Evolutionary conservation across 2,113 vertebrate species (phyloP), one percentile per base, ranked within the genome.

Genomic region (Oxyura jamaicensis): DNA sequence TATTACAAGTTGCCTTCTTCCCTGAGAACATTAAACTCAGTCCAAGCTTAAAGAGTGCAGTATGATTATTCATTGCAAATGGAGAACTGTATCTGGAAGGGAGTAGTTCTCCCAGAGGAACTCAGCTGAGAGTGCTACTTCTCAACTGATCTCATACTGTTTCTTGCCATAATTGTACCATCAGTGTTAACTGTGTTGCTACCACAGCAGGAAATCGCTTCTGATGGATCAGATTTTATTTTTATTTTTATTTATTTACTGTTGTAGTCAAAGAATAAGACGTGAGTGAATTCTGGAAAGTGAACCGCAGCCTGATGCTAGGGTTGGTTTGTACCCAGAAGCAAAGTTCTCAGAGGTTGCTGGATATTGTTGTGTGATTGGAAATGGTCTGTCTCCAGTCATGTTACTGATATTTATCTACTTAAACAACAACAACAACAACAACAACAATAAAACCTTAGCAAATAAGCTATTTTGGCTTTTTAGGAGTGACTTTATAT

Each of bases 401-500:
- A 53, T 21, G 82, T 48, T 60, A 68, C 63, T 56, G 88, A 73
- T 48, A 80, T 59, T 35, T 89, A 63, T 53, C 84, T 63, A 10
- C 29, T 69, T 42, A 46, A 46, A 8, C 19, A 19, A 41, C 4
- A 41, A 46, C 9, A 41, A 46, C 4, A 6, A 48, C 11, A 48
- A 10, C 21, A 48, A 21, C 19, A 46, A 46, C 19, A 20, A 48
- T 4, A 19, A 46, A 46, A 46, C 8, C 83, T 86, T 75, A 17
- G 42, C 79, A 91, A 78, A 80, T 41, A 79, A 89, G 46, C 31
- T 91, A 86, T 89, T 91, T 95, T 65, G 48, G 21, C 28, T 72
- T 59, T 83, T 76, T 65, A 59, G 48, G 26, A 68, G 53, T 56
- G 42, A 73, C 89, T 90, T 84, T 42, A 35, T 74, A 18, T 46